A percentile compares a stretch with the other conserved stretches of the same genome.
These are phyloP conservation scores for Serranus cabrilla DNA, from an alignment of 2,797 vertebrate genomes.

Conservation along the genomic window DNA sequence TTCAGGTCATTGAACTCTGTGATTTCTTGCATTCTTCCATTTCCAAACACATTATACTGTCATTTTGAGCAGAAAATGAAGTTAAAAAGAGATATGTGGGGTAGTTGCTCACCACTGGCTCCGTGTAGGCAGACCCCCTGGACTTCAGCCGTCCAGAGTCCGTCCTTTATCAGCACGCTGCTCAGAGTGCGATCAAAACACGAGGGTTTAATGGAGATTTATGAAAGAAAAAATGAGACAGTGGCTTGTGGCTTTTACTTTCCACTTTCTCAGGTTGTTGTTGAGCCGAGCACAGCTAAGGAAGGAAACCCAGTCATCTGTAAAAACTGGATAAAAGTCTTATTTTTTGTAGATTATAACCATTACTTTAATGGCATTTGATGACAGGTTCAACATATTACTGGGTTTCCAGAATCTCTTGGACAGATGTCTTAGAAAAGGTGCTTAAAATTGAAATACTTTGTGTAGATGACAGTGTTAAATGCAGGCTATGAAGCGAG, in stretches of 20 bases:
- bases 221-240: neutral
- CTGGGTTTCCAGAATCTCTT: neutral
- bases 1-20: neutral
- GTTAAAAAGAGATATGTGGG: neutral
- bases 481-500: neutral
- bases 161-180: neutral
- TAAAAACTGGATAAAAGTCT: neutral
- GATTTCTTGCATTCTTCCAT: neutral
- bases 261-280: neutral
- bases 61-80: neutral
- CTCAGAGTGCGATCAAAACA: neutral
- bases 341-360: neutral
- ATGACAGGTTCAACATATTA: neutral
- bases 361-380: neutral
- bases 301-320: neutral
- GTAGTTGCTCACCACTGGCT: neutral
- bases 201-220: neutral
- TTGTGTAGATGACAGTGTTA: neutral
- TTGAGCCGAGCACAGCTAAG: no score
- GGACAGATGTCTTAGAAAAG: neutral
- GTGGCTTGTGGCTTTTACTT: neutral
- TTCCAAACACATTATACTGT: neutral
- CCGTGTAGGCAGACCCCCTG: neutral
- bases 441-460: neutral
- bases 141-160: neutral